Base-by-base conservation (phyloP, 2,888 invertebrate species). In the Apodemia zela region DNA sequence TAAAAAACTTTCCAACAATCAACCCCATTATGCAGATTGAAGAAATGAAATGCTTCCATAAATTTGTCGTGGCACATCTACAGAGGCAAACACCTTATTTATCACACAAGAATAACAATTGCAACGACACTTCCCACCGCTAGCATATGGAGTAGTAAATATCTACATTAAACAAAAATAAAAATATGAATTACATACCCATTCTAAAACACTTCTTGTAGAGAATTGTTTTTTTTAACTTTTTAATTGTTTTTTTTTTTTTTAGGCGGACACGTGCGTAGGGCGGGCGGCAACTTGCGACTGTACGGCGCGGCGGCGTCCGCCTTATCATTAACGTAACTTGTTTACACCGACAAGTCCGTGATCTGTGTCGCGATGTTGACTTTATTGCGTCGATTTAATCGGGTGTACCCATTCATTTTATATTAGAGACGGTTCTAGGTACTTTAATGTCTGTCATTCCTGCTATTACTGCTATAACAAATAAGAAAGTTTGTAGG, bases 251-350 rank as follows among this genome's bases (percentile, higher is more conserved):
- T 59, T 58, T 42, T 33, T 47, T 45, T 47, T 47, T 60, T 2
- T 58, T 47, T 42, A 18, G 58, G 58, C 58, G 49, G 61, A 60
- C 63, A 59, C 61, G 66, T 67, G 64, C 59, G 47, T 65, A 60
- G 67, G 87, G 87, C 86, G 89, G 87, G 87, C 83, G 87, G 83
- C 73, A 10, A 75, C 79, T 79, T 75, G 82, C 87, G 88, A 87
- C 89, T 87, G 84, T 76, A 72, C 80, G 85, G 77, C 85, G 62
- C 62, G 54, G 79, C 68, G 68, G 67, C 72, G 71, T 59, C 61
- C 77, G 77, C 77, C 80, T 88, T 89, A 87, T 89, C 88, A 86
- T 82, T 77, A 81, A 73, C 72, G 69, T 72, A 72, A 80, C 80
- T 84, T 89, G 87, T 87, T 89, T 87, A 89, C 86, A 73, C 75